These are phyloP conservation scores for Ips typographus DNA, from an alignment of 1,140 invertebrate genomes.

Conservation along the genomic window DNA sequence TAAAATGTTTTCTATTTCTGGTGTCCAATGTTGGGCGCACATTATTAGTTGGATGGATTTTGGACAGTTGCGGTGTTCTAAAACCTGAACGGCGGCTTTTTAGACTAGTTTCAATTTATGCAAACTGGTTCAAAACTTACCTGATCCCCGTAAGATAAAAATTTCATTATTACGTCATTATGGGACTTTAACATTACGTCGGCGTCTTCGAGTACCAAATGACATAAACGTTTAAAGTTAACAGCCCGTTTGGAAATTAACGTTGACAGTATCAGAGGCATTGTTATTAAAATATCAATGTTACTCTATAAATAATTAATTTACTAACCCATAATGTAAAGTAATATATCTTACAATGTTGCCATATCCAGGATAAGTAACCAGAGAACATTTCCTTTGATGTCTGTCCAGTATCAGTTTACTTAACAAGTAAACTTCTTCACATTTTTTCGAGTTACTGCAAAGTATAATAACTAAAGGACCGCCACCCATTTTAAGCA, in stretches of 20 bases:
- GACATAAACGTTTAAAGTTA: slow-evolving; percentile 46
- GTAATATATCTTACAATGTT: slow-evolving; percentile 32
- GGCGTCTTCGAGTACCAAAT: slow-evolving; percentile 45
- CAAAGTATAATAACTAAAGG: slow-evolving; percentile 45
- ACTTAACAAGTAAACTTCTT: slow-evolving; percentile 40
- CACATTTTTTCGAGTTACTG: slow-evolving; percentile 37
- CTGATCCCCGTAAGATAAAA: slow-evolving; percentile 39
- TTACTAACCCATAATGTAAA: too few relatives aligned
- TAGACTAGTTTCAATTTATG: too few relatives aligned
- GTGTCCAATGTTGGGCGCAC: slow-evolving; percentile 42
- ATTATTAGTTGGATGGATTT: slow-evolving; percentile 43
- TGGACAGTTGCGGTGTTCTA: slow-evolving; percentile 27
- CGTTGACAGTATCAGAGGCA: slow-evolving; percentile 36
- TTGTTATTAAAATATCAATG: slow-evolving; percentile 44
- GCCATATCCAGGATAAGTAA: slow-evolving; percentile 38
- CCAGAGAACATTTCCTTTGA: slow-evolving; percentile 29
- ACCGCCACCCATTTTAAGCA: slow-evolving; percentile 33
- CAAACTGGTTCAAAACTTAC: neutral
- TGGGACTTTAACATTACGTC: slow-evolving; percentile 39
- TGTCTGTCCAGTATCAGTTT: slow-evolving; percentile 32
- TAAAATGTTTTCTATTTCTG: slow-evolving; percentile 39
- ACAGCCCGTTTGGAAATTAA: slow-evolving; percentile 38
- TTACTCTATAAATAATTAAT: slow-evolving; percentile 19
- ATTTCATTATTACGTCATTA: slow-evolving; percentile 30
- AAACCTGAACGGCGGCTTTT: slow-evolving; percentile 1